Conservation (phyloP, 2,888 invertebrate genomes). For the Ennomos erosarius region DNA sequence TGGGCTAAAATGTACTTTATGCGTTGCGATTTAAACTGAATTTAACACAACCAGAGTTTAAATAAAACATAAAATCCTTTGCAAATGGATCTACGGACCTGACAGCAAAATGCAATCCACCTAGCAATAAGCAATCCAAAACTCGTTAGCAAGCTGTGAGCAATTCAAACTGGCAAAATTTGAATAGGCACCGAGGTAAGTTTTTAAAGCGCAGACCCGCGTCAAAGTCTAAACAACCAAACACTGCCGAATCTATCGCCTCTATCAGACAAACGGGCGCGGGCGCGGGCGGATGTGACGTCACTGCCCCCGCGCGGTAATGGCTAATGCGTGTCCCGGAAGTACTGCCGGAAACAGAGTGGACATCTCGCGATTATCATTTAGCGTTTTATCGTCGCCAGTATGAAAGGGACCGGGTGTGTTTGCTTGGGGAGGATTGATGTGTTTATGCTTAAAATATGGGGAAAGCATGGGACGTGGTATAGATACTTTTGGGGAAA, state of each 20-base stretch:
- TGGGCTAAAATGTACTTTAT: too few species aligned
- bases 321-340: slow-evolving; percentile 83
- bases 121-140: too few species aligned
- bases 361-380: slow-evolving; percentile 81
- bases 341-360: slow-evolving; percentile 70
- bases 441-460: slow-evolving; percentile 9
- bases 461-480: slow-evolving; percentile 13
- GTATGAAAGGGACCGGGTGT: slow-evolving; percentile 43
- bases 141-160: not conserved
- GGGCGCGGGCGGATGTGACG: slow-evolving; percentile 24
- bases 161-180: slow-evolving; percentile 10
- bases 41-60: too few species aligned
- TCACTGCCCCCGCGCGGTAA: slow-evolving; percentile 70
- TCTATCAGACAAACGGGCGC: slow-evolving; percentile 8
- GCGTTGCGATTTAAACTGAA: too few species aligned
- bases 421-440: slow-evolving; percentile 28
- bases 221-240: slow-evolving; percentile 17
- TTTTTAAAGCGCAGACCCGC: slow-evolving; percentile 13
- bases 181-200: slow-evolving; percentile 19
- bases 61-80: too few species aligned
- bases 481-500: slow-evolving; percentile 18
- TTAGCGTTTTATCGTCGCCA: slow-evolving; percentile 75
- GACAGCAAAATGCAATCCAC: too few species aligned
- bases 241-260: slow-evolving; percentile 15
- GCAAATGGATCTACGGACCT: too few species aligned